Conservation (phyloP, 2,888 invertebrate species). For the Dendrolimus pini region DNA sequence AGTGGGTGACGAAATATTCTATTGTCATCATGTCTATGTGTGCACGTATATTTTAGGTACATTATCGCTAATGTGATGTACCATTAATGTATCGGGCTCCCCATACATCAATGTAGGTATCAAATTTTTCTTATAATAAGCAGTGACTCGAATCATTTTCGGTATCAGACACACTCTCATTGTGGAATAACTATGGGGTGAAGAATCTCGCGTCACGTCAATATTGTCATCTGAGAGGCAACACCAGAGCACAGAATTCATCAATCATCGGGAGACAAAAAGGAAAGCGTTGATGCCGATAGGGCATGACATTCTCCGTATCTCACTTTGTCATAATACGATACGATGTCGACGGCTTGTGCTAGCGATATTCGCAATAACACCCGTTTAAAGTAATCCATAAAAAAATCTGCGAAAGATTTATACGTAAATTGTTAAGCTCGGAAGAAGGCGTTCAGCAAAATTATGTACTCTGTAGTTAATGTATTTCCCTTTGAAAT, state of each 20-base stretch:
- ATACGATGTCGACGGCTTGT: conserved; percentile 18
- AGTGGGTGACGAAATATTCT: neutral
- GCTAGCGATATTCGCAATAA: conserved; percentile 11
- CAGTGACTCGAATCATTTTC: conserved; percentile 15
- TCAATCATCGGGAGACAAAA: conserved; percentile 62
- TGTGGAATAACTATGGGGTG: conserved; percentile 14
- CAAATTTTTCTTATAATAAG: conserved; percentile 7
- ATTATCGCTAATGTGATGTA: conserved; percentile 4
- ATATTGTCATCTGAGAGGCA: conserved; percentile 37
- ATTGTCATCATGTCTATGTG: neutral
- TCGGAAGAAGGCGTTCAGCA: neutral
- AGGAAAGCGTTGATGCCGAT: conserved; percentile 43
- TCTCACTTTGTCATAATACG: conserved; percentile 41
- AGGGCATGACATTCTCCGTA: conserved; percentile 42
- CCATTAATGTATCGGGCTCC: conserved; percentile 2
- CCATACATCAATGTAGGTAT: conserved; percentile 3
- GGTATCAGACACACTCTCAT: conserved; percentile 6
- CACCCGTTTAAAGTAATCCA: neutral
- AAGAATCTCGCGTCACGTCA: conserved; percentile 32
- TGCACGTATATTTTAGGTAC: conserved; percentile 1
- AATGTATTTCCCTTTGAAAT: conserved; percentile 15
- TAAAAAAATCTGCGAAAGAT: neutral
- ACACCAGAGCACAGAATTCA: conserved; percentile 35
- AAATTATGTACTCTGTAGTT: conserved; percentile 5
- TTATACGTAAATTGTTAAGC: neutral